Conservation (phyloP, 2,888 invertebrate species). For the Tetragonula carbonaria region DNA sequence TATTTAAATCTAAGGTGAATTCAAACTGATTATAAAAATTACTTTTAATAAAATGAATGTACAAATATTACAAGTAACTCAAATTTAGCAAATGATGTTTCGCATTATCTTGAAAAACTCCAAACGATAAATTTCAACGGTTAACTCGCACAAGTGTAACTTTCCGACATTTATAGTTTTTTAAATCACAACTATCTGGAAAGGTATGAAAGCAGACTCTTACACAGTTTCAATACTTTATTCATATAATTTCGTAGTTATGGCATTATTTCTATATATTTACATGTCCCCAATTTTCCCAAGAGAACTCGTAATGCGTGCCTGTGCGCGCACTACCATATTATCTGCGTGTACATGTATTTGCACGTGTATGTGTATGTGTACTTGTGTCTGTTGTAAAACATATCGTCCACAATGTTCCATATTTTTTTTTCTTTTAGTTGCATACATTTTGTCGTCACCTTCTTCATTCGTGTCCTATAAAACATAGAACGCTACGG, state of each 20-base stretch:
- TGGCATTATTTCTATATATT: slow-evolving; percentile 76
- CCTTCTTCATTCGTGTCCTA: slow-evolving; percentile 17
- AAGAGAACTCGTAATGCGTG: slow-evolving; percentile 70
- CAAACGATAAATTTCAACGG: no score
- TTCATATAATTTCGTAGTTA: slow-evolving; percentile 77
- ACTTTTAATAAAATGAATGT: neutral
- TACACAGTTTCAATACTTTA: slow-evolving; percentile 74
- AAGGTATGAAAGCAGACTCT: neutral
- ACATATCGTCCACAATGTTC: slow-evolving; percentile 35
- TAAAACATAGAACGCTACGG: slow-evolving; percentile 49
- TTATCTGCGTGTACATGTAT: slow-evolving; percentile 28
- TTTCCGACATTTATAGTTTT: no score
- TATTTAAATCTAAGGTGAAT: no score
- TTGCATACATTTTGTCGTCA: slow-evolving; percentile 17
- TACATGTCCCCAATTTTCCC: slow-evolving; percentile 69
- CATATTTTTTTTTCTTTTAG: neutral
- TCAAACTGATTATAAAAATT: no score
- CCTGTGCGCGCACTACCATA: slow-evolving; percentile 55
- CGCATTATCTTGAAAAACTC: neutral
- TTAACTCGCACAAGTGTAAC: no score
- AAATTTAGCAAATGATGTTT: neutral
- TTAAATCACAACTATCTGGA: neutral
- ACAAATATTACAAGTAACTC: neutral
- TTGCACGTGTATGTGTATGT: neutral
- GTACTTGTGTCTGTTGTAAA: slow-evolving; percentile 39